A percentile compares a stretch with the other conserved stretches of the same genome.
Evolutionary conservation across 2,113 vertebrate genomes (phyloP).

Genomic region (Clarias magur): DNA sequence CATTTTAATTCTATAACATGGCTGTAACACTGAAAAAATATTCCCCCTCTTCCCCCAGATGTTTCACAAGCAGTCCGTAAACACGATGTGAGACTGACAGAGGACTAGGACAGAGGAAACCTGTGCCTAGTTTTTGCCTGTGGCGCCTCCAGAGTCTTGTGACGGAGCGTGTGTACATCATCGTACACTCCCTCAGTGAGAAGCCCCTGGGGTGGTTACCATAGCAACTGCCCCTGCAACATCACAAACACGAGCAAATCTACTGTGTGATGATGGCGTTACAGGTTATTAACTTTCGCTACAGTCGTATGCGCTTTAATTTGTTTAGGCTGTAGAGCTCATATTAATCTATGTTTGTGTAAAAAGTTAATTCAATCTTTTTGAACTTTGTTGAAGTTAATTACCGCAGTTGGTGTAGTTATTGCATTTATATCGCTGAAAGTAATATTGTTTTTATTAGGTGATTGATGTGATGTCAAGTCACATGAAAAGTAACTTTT

Average conservation of each 20-base stretch:
- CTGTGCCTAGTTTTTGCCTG: background rate
- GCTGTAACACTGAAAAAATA: background rate
- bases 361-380: background rate
- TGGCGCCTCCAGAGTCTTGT: background rate
- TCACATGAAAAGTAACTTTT: background rate
- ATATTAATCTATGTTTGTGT: background rate
- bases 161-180: background rate
- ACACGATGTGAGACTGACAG: background rate
- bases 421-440: background rate
- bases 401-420: background rate
- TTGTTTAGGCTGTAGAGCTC: background rate
- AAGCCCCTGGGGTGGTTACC: background rate
- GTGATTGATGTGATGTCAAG: background rate
- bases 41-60: background rate
- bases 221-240: background rate
- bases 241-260: background rate
- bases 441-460: background rate
- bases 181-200: background rate
- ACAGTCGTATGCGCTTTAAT: background rate
- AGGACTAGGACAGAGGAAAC: background rate
- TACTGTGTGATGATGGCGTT: background rate
- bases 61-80: background rate
- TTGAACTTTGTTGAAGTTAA: background rate
- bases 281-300: background rate
- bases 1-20: background rate